Evolutionary conservation across 2,797 vertebrate genomes (phyloP).

Genomic region (Falco rusticolus): DNA sequence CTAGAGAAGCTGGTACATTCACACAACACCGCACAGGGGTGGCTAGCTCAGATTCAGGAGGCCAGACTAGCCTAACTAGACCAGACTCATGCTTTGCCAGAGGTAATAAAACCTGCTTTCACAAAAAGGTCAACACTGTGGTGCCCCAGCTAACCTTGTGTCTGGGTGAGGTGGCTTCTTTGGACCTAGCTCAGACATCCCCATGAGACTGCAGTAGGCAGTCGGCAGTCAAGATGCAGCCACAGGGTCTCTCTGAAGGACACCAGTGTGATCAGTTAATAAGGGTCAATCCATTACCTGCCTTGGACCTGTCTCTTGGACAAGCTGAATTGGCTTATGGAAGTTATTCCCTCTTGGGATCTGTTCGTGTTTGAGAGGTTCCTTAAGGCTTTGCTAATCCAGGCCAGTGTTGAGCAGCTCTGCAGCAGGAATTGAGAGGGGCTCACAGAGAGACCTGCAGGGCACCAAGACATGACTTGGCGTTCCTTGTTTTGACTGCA

Average conservation of each 20-base stretch:
- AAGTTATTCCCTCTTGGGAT: neutral
- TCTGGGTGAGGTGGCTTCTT: neutral
- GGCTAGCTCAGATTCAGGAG: neutral
- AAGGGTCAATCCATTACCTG: neutral
- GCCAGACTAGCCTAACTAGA: neutral
- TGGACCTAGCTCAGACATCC: neutral
- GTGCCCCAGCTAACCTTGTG: neutral
- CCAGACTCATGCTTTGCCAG: neutral
- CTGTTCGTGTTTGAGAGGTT: neutral
- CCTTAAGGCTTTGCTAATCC: neutral
- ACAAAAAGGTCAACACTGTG: neutral
- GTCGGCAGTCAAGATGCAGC: neutral
- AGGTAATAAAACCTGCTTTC: neutral
- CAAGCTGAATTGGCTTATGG: neutral
- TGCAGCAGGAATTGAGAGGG: neutral
- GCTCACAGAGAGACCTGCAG: neutral
- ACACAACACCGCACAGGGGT: rapidly evolving
- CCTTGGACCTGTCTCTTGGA: neutral
- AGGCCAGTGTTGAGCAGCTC: neutral
- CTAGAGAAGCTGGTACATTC: neutral
- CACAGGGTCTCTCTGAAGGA: neutral
- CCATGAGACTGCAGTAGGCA: neutral
- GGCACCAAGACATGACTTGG: neutral
- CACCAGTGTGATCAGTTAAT: neutral
- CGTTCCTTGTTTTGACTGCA: neutral